Evolutionary conservation across 2,888 invertebrate genomes (phyloP), one percentile per base, ranked within the genome.

Genomic region (Hydrotaea diabolus): DNA sequence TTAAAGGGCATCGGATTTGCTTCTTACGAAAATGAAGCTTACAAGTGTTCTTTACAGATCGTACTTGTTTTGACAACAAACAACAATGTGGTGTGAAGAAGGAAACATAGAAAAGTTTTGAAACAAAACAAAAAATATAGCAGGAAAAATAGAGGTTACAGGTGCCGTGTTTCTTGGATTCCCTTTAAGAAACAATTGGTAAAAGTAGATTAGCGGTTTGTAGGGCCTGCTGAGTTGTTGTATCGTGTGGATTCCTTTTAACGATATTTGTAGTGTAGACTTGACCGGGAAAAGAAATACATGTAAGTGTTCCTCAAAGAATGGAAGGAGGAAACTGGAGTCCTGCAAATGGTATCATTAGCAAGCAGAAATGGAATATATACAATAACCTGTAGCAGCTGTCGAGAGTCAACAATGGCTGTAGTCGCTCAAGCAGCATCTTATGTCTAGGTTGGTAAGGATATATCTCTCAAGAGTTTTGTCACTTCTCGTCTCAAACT

Each of bases 81-180:
- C 26, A 46, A 66, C 49, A 64, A 64, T 62, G 19, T 59, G 23
- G n/a, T 36, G 46, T 49, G 11, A 26, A 79, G 64, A 49, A 82
- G 71, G 71, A 11, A 73, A 76, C 49, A 23, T 59, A 71, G 74
- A 53, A 75, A 72, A 73, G 73, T 77, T 76, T 39, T 72, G 71
- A 77, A 72, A 78, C 72, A 80, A 82, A 80, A 53, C 53, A 53
- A 79, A 73, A 80, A 77, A 87, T 66, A 55, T 64, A 80, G 81
- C 79, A 79, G 77, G 79, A 71, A 85, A 49, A 85, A 79, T 76
- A 82, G 79, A 85, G 76, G 69, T 69, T 66, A 69, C 80, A 82
- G 85, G 85, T 79, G 82, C 89, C 91, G 90, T 89, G 89, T 91
- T 91, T 91, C 91, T 88, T 89, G 86, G 91, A 90, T 91, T 91